These are phyloP conservation scores for Orthosia cruda DNA, from an alignment of 2,888 invertebrate species.

Conservation along the genomic window DNA sequence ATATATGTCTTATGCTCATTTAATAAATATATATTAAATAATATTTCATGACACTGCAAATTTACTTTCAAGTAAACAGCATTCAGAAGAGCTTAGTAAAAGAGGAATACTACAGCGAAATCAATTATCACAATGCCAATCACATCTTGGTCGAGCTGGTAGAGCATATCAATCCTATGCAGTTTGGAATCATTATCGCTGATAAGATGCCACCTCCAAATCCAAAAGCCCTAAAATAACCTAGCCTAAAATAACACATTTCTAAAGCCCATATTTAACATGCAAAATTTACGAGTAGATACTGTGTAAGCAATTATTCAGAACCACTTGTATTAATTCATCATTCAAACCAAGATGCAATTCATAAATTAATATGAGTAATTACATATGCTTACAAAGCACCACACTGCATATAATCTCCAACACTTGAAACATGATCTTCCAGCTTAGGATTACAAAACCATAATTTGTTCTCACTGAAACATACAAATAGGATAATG, in stretches of 20 bases:
- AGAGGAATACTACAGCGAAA: no score
- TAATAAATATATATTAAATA: no score
- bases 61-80: background rate
- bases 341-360: background rate
- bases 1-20: background rate
- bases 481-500: slow-evolving; percentile 20
- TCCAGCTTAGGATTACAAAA: slow-evolving; percentile 25
- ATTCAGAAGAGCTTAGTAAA: background rate
- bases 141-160: no score
- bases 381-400: background rate
- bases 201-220: no score
- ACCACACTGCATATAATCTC: slow-evolving; percentile 14
- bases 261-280: background rate
- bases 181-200: no score
- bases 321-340: background rate
- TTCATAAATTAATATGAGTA: slow-evolving; percentile 13
- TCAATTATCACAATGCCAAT: no score
- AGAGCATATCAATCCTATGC: no score
- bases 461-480: slow-evolving; percentile 35
- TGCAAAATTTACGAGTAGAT: no score
- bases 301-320: background rate
- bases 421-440: slow-evolving; percentile 34
- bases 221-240: no score
- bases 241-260: no score
- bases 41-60: background rate